These are phyloP conservation scores for Lacerta viridis DNA, from an alignment of 2,797 vertebrate genomes.

Conservation along the genomic window DNA sequence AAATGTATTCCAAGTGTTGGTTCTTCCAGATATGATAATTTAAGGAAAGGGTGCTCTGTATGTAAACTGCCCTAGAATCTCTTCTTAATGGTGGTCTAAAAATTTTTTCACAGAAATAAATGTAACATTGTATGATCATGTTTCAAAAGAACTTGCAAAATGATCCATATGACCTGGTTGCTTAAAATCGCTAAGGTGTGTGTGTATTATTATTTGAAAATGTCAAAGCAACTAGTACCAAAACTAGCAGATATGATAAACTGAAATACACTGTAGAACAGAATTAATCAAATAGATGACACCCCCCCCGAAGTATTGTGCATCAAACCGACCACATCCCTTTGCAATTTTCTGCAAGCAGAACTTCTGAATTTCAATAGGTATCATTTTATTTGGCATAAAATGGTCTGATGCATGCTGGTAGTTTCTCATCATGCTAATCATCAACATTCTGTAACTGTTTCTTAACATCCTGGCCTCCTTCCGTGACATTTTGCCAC, in stretches of 20 bases:
- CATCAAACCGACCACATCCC: not conserved
- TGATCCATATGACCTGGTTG: not conserved
- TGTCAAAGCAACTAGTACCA: not conserved
- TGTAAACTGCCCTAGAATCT: not conserved
- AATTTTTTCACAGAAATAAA: not conserved
- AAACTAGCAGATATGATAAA: not conserved
- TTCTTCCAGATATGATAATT: conserved; percentile 26
- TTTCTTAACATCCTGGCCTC: not conserved
- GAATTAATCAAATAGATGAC: not conserved
- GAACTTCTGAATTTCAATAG: not conserved
- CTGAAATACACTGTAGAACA: not conserved
- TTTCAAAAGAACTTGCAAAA: not conserved
- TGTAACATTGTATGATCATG: not conserved
- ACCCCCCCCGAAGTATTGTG: not conserved
- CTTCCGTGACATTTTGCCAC: not conserved
- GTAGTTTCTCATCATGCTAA: accelerated
- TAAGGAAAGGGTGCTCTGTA: conserved; percentile 14
- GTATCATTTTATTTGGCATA: conserved; percentile 10
- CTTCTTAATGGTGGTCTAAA: not conserved
- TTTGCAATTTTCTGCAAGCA: not conserved
- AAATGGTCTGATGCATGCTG: not conserved
- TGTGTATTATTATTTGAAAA: not conserved
- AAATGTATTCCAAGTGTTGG: not conserved
- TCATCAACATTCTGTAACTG: not conserved
- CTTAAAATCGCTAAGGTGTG: not conserved